Base-by-base conservation (phyloP, 92 coral and sea anemone genomes). In the Palythoa heliodiscus region DNA sequence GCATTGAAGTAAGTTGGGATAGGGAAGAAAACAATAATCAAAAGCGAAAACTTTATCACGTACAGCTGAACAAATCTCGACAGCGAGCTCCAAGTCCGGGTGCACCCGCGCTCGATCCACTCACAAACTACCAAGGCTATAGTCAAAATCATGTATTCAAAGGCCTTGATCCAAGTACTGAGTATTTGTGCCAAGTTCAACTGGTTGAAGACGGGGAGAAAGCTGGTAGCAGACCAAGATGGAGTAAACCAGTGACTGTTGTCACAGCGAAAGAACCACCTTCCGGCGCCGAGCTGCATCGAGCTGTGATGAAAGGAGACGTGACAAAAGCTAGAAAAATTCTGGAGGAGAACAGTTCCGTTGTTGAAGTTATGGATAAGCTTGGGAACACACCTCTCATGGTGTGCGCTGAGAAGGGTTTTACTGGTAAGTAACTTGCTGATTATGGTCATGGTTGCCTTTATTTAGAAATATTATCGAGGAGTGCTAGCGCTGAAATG, bases 241-340 rank as follows among this genome's bases (percentile, higher is more conserved):
- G 99, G 99, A 89, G 98, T 63, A 93, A 88, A 7, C 89, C 98
- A 1, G 82, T 83, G 8, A 87, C 89, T 66, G 93, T 97, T 4
- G 87, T 75, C 29, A 97, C 99, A 12, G 93, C 98, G 29, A 92
- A 88, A 58, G 98, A 97, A 23, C 99, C 99, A 3, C 95, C 96
- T n/a, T 95, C 99, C 5, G 98, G 99, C 13, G 99, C 95, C 9
- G 99, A 97, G 77, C 91, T 97, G 10, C 96, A 95, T 63, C 93
- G 89, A 67, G 99, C 99, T 7, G 99, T 96, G 6, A 87, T 83
- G 12, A 95, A 90, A 24, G 89, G 93, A 52, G 95, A 94, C 52
- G 79, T 97, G 72, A 98, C 86, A 9, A 92, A 93, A 78, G 98
- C 95, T 24, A 93, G 94, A 25, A 79, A 77, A 68, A 91, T 97